Base-by-base conservation (phyloP, 2,113 vertebrate genomes). In the Tachycineta bicolor region DNA sequence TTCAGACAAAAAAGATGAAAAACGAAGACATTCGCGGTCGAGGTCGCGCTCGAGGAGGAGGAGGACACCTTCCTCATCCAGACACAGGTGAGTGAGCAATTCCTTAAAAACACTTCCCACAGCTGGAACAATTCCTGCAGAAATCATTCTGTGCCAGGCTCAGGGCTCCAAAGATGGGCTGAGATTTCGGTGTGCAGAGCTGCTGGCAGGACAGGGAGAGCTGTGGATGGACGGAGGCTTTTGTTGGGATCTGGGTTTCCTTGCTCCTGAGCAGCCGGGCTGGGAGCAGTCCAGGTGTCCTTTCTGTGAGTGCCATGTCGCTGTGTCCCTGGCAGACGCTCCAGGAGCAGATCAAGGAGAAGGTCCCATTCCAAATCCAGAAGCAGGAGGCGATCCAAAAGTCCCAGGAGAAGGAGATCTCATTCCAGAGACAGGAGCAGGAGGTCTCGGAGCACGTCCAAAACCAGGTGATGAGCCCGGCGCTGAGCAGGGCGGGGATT, bases 1-100 rank as follows among this genome's bases (percentile, higher is more conserved):
- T 71, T 39, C 64, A 99, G 99, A 99, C 97, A 99, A 99, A 96
- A 99, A 99, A 92, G 99, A 99, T 81, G 99, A 99, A 84, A 99
- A 99, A 88, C 98, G 99, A 86, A 99, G 99, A 92, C 99, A 99
- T 96, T 99, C 99, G 5, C 98, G 98, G 69, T 99, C 99, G 29
- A 95, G 99, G 74, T 99, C 99, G 0, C 98, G 98, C 58, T 99
- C 99, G 1, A 98, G 99, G 26, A 98, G 99, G 85, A 98, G 99
- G 84, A 98, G 99, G 59, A 99, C 99, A 26, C 98, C 99, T 58
- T 99, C 99, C 49, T 99, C 99, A 74, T 99, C 99, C 22, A 98
- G 98, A 92, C 99, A 99, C 97, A 98, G 99, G 99, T 99, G 49
- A 18, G 9, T 33, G 73, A 24, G 39, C 31, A 39, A 1, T 28